Evolutionary conservation across 23 tunicate species (phyloP).

Genomic region (Halocynthia aurantium): DNA sequence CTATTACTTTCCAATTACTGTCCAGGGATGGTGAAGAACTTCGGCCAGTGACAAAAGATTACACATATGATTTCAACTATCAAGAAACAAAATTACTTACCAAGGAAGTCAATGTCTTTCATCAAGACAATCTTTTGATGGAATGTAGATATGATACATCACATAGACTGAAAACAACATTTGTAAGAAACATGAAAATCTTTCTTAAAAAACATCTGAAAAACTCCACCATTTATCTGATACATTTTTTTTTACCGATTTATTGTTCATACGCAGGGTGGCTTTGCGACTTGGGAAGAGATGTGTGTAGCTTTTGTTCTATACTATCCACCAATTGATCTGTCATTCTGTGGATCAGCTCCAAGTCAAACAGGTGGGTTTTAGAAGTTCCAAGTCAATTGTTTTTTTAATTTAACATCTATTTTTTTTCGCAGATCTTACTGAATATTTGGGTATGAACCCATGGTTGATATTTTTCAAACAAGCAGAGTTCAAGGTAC

Average conservation of each 20-base stretch:
- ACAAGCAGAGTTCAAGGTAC: too few relatives aligned
- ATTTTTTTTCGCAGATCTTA: too few relatives aligned
- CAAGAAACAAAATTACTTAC: constrained; percentile 27
- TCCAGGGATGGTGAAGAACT: constrained; percentile 28
- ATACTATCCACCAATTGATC: constrained; percentile 20
- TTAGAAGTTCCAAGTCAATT: too few relatives aligned
- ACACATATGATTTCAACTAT: constrained; percentile 24
- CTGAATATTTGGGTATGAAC: too few relatives aligned
- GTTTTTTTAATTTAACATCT: too few relatives aligned
- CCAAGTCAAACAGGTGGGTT: not conserved
- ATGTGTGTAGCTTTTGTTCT: constrained; percentile 25
- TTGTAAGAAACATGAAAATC: not conserved
- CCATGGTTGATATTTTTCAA: too few relatives aligned
- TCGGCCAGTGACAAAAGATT: constrained; percentile 21
- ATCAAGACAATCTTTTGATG: constrained; percentile 16
- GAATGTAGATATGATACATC: constrained; percentile 24
- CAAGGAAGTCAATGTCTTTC: not conserved
- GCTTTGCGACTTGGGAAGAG: constrained; percentile 11
- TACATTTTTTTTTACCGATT: too few relatives aligned
- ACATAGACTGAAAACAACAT: not conserved
- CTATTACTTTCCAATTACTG: too few relatives aligned
- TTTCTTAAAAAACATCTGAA: too few relatives aligned
- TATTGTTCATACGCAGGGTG: not conserved
- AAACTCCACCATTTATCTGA: too few relatives aligned
- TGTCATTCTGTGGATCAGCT: constrained; percentile 10